Conservation (phyloP, 1,140 invertebrate species). For the Drosophila leontia region DNA sequence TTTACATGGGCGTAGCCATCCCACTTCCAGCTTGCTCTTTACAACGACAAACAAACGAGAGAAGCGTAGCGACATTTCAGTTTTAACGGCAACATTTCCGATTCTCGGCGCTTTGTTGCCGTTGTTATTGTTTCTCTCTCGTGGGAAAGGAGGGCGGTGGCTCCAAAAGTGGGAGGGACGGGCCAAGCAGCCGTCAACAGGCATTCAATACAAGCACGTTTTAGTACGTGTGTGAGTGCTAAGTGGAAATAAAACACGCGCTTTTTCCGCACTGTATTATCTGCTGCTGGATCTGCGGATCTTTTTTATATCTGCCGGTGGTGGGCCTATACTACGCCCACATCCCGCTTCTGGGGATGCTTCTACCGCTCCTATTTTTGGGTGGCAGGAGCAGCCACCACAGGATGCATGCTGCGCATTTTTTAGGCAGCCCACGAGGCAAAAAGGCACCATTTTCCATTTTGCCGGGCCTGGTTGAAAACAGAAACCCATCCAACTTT, state of each 20-base stretch:
- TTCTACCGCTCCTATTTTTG: not conserved
- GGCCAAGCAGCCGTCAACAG: constrained; percentile 70
- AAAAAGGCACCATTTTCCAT: constrained; percentile 51
- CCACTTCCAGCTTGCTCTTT: constrained; percentile 2
- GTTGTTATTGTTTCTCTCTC: constrained; percentile 74
- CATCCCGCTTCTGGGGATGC: not conserved
- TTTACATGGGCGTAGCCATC: constrained; percentile 61
- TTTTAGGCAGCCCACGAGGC: constrained; percentile 53
- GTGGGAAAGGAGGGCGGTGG: constrained; percentile 7
- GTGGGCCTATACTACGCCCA: not conserved
- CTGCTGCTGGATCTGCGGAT: constrained; percentile 53
- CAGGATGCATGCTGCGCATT: constrained; percentile 69
- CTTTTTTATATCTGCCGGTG: constrained; percentile 9
- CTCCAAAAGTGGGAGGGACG: constrained; percentile 7
- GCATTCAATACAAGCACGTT: constrained; percentile 68
- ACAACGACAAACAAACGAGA: constrained; percentile 45
- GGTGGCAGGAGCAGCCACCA: constrained; percentile 2
- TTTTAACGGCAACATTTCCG: constrained; percentile 84
- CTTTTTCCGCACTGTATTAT: constrained; percentile 79
- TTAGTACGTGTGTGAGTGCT: constrained; percentile 55
- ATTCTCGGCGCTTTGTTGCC: constrained; percentile 74
- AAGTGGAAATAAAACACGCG: constrained; percentile 84
- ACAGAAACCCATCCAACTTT: constrained; percentile 9
- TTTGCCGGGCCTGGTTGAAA: constrained; percentile 59
- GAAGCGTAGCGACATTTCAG: constrained; percentile 77